Percentiles rank a stretch among this genome's conserved stretches.
Conservation (phyloP, 2,797 vertebrate genomes). For the Hippopotamyrus pictus region DNA sequence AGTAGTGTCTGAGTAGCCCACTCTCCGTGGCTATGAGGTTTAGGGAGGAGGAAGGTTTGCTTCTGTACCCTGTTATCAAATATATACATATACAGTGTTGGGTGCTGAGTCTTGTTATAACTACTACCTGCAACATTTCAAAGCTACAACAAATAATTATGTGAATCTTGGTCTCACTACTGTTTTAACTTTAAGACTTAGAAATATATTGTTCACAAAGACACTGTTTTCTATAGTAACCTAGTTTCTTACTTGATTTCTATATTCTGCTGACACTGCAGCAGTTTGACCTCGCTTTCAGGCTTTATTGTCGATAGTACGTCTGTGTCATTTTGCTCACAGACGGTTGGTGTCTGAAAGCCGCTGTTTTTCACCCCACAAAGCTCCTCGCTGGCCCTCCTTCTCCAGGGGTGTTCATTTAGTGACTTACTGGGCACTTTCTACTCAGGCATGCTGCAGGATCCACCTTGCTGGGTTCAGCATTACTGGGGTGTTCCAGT, state of each 20-base stretch:
- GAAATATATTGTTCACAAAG: not conserved
- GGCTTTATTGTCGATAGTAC: not conserved
- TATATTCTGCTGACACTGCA: not conserved
- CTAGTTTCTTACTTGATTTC: not conserved
- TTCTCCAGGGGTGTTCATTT: not conserved
- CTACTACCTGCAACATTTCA: not conserved
- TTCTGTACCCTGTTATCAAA: not conserved
- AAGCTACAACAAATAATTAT: not conserved
- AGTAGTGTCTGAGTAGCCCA: not conserved
- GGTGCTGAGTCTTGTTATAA: not conserved
- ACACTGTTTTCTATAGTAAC: not conserved
- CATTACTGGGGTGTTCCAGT: not conserved
- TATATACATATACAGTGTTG: not conserved
- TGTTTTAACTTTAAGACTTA: not conserved
- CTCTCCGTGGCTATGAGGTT: not conserved
- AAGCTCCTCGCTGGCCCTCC: not conserved
- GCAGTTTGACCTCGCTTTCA: not conserved
- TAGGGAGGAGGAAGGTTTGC: not conserved
- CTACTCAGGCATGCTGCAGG: not conserved
- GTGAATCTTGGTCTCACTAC: not conserved
- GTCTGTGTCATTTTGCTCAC: not conserved
- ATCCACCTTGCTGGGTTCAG: not conserved
- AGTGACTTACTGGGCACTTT: not conserved
- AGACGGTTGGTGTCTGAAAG: not conserved
- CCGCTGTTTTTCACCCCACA: not conserved